Evolutionary conservation across 92 coral and sea anemone genomes (phyloP).

Genomic region (Porites rus): DNA sequence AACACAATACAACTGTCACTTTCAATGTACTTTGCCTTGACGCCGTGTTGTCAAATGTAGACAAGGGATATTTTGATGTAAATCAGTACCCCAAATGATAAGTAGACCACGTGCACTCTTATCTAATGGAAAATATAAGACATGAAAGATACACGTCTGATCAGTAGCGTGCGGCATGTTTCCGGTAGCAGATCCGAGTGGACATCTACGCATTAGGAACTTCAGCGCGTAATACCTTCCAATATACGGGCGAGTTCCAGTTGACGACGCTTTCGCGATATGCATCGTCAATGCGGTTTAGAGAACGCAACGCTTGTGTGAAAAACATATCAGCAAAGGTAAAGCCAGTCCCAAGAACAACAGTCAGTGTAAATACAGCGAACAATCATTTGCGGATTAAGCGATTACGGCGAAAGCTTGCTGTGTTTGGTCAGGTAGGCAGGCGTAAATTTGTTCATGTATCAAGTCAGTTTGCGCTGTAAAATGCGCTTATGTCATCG

Average conservation of each 20-base stretch:
- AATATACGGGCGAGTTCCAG: not conserved
- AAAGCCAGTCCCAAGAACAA: not conserved
- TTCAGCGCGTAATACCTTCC: conserved; percentile 10
- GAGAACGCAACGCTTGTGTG: conserved; percentile 16
- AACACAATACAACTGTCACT: conserved; percentile 70
- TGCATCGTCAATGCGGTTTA: not conserved
- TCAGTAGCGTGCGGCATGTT: conserved; percentile 65
- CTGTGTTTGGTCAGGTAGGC: conserved; percentile 62
- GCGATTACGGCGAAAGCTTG: conserved; percentile 55
- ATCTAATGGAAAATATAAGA: conserved; percentile 73
- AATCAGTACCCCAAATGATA: conserved; percentile 63
- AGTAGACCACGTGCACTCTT: conserved; percentile 57
- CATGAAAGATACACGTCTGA: conserved; percentile 76
- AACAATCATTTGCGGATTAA: conserved; percentile 59
- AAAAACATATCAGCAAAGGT: not conserved
- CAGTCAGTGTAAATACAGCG: conserved; percentile 46
- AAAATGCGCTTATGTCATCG: not conserved
- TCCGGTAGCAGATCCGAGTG: conserved; percentile 52
- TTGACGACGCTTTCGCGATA: not conserved
- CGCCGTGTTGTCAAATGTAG: conserved; percentile 70
- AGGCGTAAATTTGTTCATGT: conserved; percentile 17
- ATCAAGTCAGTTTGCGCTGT: conserved; percentile 10
- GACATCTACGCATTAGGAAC: conserved; percentile 9
- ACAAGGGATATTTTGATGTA: conserved; percentile 83
- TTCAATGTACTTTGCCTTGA: conserved; percentile 63